These are phyloP conservation scores for Neostethus bicornis DNA, from an alignment of 2,797 vertebrate species.

Conservation along the genomic window DNA sequence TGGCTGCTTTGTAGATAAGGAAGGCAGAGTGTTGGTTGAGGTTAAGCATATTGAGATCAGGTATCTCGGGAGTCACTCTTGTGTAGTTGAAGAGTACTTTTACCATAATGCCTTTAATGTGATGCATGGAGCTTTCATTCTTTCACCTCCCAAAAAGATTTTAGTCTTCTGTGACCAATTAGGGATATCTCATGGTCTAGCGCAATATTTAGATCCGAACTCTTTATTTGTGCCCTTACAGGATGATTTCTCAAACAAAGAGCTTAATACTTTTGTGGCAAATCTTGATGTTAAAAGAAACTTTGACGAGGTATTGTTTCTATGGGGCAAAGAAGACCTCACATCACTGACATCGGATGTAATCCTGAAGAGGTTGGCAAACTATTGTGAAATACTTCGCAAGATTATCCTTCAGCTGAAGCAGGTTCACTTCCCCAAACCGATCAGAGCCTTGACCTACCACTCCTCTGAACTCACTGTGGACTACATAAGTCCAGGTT, in stretches of 20 bases:
- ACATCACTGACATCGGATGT: constrained; percentile 56
- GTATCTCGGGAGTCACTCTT: constrained; percentile 67
- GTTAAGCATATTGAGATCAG: constrained; percentile 77
- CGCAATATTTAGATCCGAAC: constrained; percentile 72
- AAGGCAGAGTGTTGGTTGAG: constrained; percentile 82
- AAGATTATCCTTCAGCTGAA: constrained; percentile 80
- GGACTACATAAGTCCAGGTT: constrained; percentile 82
- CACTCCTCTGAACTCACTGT: constrained; percentile 78
- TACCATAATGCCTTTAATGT: constrained; percentile 81
- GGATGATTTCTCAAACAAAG: constrained; percentile 55
- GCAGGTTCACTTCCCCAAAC: constrained; percentile 56
- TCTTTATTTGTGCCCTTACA: constrained; percentile 51
- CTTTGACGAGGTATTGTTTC: constrained; percentile 83
- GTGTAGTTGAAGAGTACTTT: constrained; percentile 79
- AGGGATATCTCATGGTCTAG: constrained; percentile 77
- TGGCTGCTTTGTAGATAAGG: constrained; percentile 84
- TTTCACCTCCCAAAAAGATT: constrained; percentile 55
- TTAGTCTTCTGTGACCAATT: constrained; percentile 82
- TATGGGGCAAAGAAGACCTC: constrained; percentile 84
- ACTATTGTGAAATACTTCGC: constrained; percentile 83
- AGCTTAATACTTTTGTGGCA: constrained; percentile 57
- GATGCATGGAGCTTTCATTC: constrained; percentile 23
- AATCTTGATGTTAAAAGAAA: constrained; percentile 61
- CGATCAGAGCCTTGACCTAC: constrained; percentile 82
- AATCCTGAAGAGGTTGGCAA: constrained; percentile 70